Conservation (phyloP, 2,888 invertebrate genomes). For the Nomada flava region DNA sequence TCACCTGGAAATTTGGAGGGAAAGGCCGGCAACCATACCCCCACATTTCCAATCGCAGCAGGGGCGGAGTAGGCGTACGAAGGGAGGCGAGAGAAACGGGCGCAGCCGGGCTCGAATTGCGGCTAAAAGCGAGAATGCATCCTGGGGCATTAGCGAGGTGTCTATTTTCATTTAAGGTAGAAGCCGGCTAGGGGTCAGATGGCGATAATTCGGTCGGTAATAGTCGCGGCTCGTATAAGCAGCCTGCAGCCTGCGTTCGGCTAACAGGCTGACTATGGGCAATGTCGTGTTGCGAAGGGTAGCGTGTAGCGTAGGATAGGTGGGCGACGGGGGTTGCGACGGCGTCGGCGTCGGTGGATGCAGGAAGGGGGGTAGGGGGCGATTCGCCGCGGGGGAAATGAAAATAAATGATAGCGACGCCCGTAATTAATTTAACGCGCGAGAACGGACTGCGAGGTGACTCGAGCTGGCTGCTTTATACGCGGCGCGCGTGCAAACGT, state of each 20-base stretch:
- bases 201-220: constrained; percentile 71
- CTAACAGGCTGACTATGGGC: constrained; percentile 46
- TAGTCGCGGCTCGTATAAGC: constrained; percentile 65
- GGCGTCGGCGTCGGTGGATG: constrained; percentile 5
- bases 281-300: constrained; percentile 8
- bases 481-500: constrained; percentile 67
- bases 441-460: constrained; percentile 74
- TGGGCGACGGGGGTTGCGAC: not conserved
- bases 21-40: constrained; percentile 14
- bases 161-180: constrained; percentile 72
- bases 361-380: constrained; percentile 45
- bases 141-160: constrained; percentile 64
- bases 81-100: not conserved
- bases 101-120: constrained; percentile 51
- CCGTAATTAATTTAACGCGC: constrained; percentile 82
- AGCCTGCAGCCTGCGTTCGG: constrained; percentile 59
- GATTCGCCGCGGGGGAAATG: constrained; percentile 80
- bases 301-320: not conserved
- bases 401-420: constrained; percentile 82
- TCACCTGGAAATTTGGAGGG: constrained; percentile 27
- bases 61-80: not conserved
- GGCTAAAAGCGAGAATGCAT: constrained; percentile 66
- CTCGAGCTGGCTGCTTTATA: constrained; percentile 74
- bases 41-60: constrained; percentile 29
- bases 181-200: constrained; percentile 65